phyloP scores from a whole-genome alignment of 2,888 invertebrate genomes.

The Pogonocherus hispidulus region DNA sequence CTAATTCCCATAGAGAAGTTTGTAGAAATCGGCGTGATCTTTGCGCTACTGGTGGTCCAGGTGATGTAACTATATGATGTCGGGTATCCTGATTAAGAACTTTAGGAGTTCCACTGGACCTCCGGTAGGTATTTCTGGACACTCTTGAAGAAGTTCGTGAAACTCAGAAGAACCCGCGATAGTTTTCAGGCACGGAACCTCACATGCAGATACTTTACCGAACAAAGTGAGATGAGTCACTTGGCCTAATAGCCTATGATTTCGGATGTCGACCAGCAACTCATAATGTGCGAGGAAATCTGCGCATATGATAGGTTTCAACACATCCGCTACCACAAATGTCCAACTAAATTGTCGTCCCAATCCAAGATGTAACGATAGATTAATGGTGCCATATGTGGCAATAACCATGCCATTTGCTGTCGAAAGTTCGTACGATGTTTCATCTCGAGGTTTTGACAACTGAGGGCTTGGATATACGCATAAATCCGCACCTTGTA shows the following conservation, averaged over 20 bases:
- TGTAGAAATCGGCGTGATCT: neutral
- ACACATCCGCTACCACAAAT: constrained; percentile 10
- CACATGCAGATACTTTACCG: neutral
- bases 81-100: neutral
- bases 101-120: neutral
- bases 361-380: constrained; percentile 1
- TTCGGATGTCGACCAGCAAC: constrained; percentile 1
- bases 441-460: neutral
- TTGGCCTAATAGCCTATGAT: neutral
- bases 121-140: neutral
- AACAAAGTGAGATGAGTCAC: neutral
- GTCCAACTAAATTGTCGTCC: constrained; percentile 2
- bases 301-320: constrained; percentile 2
- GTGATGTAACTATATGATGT: neutral
- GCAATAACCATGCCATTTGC: neutral
- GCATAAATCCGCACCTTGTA: constrained; percentile 28
- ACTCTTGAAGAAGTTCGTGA: neutral
- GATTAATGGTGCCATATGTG: constrained; percentile 9
- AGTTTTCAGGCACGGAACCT: neutral
- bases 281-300: neutral
- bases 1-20: no score
- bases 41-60: constrained; percentile 47
- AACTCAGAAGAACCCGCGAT: neutral
- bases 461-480: constrained; percentile 9
- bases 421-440: neutral